Evolutionary conservation across 37 sponge, comb jelly and placozoan genomes (phyloP).

Genomic region (Beroe ovata): DNA sequence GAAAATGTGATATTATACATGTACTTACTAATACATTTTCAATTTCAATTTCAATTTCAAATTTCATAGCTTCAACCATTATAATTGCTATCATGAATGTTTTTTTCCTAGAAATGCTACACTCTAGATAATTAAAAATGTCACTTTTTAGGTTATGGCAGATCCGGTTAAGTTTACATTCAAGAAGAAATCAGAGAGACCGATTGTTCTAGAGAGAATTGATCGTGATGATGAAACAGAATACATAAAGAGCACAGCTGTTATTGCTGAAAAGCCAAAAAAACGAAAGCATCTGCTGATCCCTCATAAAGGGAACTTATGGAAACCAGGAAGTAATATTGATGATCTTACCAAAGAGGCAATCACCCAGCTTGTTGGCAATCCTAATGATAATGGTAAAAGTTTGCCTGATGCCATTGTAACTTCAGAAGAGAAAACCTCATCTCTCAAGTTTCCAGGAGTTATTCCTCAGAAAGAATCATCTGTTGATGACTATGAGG

Average conservation of each 20-base stretch:
- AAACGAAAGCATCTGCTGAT: constrained; percentile 2
- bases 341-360: constrained; percentile 29
- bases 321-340: constrained; percentile 20
- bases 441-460: constrained; percentile 60
- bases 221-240: constrained; percentile 5
- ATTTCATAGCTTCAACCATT: too few relatives aligned
- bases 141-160: too few relatives aligned
- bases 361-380: neutral
- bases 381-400: neutral
- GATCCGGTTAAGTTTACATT: neutral
- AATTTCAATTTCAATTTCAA: too few relatives aligned
- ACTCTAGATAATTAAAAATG: too few relatives aligned
- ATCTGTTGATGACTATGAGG: constrained; percentile 82
- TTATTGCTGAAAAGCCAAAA: neutral
- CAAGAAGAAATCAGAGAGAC: neutral
- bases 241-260: constrained; percentile 17
- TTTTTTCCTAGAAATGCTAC: too few relatives aligned
- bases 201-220: neutral
- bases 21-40: too few relatives aligned
- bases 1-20: too few relatives aligned
- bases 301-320: neutral
- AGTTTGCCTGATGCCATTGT: neutral
- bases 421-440: neutral
- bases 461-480: constrained; percentile 37
- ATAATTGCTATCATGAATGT: too few relatives aligned